These are phyloP conservation scores for Clitarchus hookeri DNA, from an alignment of 2,888 invertebrate genomes.

Conservation along the genomic window DNA sequence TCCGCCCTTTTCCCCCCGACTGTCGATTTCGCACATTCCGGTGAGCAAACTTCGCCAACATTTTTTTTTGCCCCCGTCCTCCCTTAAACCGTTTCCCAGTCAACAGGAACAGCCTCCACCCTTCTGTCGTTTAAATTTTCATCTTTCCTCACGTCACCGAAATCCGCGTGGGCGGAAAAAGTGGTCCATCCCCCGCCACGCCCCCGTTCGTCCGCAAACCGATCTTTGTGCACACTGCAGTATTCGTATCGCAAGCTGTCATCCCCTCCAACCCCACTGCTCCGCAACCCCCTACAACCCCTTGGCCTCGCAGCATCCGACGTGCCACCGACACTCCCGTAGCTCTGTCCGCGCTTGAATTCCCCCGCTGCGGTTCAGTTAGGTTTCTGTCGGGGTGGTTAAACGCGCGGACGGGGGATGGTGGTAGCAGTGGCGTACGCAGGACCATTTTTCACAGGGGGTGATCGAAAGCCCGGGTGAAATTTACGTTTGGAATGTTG, in stretches of 20 bases:
- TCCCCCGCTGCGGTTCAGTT: no score
- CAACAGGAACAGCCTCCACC: not conserved
- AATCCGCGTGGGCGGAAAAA: not conserved
- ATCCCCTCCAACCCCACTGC: not conserved
- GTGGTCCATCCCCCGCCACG: no score
- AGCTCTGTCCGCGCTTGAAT: not conserved
- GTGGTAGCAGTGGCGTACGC: no score
- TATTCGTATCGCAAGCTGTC: not conserved
- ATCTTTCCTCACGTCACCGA: not conserved
- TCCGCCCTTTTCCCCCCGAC: not conserved
- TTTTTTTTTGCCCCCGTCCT: not conserved
- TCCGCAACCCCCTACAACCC: not conserved
- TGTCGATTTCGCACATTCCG: constrained; percentile 8
- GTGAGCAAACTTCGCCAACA: not conserved
- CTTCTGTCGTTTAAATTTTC: constrained; percentile 5
- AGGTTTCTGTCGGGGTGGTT: no score
- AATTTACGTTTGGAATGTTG: no score
- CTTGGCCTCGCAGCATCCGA: not conserved
- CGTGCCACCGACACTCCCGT: not conserved
- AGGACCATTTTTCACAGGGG: no score
- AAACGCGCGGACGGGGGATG: no score
- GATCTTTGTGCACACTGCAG: no score
- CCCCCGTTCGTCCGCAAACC: no score
- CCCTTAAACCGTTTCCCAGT: not conserved
- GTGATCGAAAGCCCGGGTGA: no score